Conservation (phyloP, 2,113 vertebrate species). For the Typhlomys cinereus region DNA sequence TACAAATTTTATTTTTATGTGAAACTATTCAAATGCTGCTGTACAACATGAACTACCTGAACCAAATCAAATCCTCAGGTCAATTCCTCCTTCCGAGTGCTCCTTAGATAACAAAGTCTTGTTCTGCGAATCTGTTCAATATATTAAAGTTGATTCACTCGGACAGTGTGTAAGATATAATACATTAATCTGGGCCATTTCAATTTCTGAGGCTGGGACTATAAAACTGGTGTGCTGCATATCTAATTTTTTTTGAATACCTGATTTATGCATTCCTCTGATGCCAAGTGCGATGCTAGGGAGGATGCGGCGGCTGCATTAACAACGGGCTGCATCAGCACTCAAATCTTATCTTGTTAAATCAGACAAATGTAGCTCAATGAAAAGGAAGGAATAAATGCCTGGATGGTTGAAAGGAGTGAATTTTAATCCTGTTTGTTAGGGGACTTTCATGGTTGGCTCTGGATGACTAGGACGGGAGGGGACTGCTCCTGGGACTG, state of each 20-base stretch:
- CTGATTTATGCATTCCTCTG: constrained; percentile 95
- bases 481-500: constrained; percentile 77
- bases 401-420: constrained; percentile 88
- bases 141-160: constrained; percentile 95
- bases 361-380: constrained; percentile 97
- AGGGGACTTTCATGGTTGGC: constrained; percentile 84
- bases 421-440: constrained; percentile 90
- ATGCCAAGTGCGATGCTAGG: constrained; percentile 89
- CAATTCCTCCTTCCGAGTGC: constrained; percentile 92
- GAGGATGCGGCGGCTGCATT: constrained; percentile 92
- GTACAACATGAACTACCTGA: constrained; percentile 92
- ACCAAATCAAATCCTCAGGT: constrained; percentile 95
- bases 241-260: constrained; percentile 97
- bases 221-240: constrained; percentile 96
- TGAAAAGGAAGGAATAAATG: constrained; percentile 94
- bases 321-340: constrained; percentile 96
- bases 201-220: constrained; percentile 92
- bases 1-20: constrained; percentile 94
- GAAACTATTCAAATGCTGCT: constrained; percentile 91
- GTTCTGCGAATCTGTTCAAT: constrained; percentile 95
- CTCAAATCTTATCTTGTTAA: constrained; percentile 99
- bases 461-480: constrained; percentile 76
- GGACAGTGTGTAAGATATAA: constrained; percentile 94
- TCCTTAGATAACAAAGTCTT: constrained; percentile 94
- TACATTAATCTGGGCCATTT: constrained; percentile 96